phyloP scores from a whole-genome alignment of 2,113 vertebrate species.

The Pelecanus crispus region DNA sequence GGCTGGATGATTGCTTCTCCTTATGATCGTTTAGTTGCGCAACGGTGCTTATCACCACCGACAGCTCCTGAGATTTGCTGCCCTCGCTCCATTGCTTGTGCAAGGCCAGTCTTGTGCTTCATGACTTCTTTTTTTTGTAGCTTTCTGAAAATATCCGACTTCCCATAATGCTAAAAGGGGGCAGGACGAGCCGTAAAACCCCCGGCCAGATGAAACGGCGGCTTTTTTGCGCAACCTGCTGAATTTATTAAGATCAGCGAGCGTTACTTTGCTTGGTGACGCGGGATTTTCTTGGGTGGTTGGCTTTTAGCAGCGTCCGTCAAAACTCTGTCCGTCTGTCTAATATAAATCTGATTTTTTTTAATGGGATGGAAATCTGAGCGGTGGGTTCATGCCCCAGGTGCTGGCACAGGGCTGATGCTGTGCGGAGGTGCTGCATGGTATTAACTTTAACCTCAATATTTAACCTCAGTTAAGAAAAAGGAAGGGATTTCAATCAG shows the following conservation, averaged over 20 bases:
- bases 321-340: neutral
- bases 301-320: neutral
- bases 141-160: neutral
- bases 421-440: neutral
- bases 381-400: rapidly evolving
- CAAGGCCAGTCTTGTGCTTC: neutral
- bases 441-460: neutral
- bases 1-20: neutral
- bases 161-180: rapidly evolving
- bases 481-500: neutral
- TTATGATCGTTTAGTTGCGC: neutral
- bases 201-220: rapidly evolving
- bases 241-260: neutral
- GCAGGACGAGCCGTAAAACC: neutral
- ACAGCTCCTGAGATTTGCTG: neutral
- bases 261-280: neutral
- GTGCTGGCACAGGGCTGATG: neutral
- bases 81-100: neutral
- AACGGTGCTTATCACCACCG: neutral
- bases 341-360: neutral
- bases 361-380: neutral
- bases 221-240: neutral
- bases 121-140: neutral
- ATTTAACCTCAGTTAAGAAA: neutral
- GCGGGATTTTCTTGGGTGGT: rapidly evolving